phyloP scores from a whole-genome alignment of 2,888 invertebrate species.

The Drosophila falleni region DNA sequence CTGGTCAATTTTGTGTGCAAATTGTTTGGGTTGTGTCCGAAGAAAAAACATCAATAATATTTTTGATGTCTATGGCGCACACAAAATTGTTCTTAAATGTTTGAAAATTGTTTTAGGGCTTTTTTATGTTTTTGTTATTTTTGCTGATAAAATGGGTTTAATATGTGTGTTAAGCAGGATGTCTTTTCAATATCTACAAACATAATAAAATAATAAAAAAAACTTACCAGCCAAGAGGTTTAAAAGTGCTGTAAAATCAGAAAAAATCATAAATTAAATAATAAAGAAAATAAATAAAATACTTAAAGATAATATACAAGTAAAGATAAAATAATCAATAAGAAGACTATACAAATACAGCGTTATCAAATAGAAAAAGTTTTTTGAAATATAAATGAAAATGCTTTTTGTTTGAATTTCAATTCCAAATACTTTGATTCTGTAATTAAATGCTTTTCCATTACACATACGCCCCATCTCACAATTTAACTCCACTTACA shows the following conservation, averaged over 20 bases:
- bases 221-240: conserved; percentile 72
- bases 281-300: conserved; percentile 24
- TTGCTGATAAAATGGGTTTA: conserved; percentile 18
- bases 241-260: conserved; percentile 61
- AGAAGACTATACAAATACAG: not conserved
- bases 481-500: conserved; percentile 12
- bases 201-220: conserved; percentile 27
- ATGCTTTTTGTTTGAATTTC: conserved; percentile 11
- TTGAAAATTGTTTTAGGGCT: conserved; percentile 46
- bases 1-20: conserved; percentile 70
- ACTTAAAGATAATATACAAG: not conserved
- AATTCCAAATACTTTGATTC: conserved; percentile 12
- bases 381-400: conserved; percentile 34
- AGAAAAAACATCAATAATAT: conserved; percentile 70
- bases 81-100: conserved; percentile 42
- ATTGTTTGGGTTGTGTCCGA: conserved; percentile 73
- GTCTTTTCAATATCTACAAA: not conserved
- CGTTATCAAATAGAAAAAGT: not conserved
- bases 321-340: not conserved
- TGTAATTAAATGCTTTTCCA: conserved; percentile 30
- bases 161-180: conserved; percentile 19
- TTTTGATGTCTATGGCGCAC: conserved; percentile 42
- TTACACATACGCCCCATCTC: conserved; percentile 2
- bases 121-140: conserved; percentile 27
- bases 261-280: conserved; percentile 28